A percentile compares a stretch with the other conserved stretches of the same genome.
Conservation (phyloP, 2,113 vertebrate genomes). For the Hippocampus guttulatus region DNA sequence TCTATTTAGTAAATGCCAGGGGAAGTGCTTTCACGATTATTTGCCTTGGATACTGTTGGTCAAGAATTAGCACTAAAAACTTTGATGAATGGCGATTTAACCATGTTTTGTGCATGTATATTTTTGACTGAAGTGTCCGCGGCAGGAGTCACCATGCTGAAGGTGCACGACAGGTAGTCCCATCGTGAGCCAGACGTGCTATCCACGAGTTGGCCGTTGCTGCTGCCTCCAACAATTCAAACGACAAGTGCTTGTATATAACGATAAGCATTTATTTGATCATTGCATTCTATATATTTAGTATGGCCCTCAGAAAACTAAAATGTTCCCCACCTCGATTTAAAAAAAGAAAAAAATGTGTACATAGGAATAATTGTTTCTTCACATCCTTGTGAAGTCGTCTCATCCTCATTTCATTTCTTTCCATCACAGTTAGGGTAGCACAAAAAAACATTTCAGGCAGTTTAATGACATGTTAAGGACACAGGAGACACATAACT, state of each 20-base stretch:
- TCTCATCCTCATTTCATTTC: background rate
- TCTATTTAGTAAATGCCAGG: background rate
- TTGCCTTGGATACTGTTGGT: no score
- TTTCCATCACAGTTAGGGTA: background rate
- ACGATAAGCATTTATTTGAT: slow-evolving; percentile 1
- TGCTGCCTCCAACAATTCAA: background rate
- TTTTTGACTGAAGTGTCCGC: no score
- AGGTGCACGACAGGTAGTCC: no score
- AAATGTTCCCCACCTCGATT: background rate
- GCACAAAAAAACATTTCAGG: background rate
- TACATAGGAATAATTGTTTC: background rate
- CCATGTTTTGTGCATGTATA: no score
- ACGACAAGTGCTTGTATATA: background rate
- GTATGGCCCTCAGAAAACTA: background rate
- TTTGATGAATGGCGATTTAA: no score
- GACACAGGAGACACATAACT: slow-evolving; percentile 21
- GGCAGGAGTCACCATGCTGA: no score
- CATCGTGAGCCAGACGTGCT: no score
- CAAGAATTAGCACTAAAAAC: no score
- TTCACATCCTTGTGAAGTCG: background rate
- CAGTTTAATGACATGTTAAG: slow-evolving; percentile 53
- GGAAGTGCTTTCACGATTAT: no score
- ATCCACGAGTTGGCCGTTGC: background rate
- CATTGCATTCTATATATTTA: background rate
- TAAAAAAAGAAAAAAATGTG: background rate